Evolutionary conservation across 1,140 invertebrate species (phyloP).

Genomic region (Drosophila lowei): DNA sequence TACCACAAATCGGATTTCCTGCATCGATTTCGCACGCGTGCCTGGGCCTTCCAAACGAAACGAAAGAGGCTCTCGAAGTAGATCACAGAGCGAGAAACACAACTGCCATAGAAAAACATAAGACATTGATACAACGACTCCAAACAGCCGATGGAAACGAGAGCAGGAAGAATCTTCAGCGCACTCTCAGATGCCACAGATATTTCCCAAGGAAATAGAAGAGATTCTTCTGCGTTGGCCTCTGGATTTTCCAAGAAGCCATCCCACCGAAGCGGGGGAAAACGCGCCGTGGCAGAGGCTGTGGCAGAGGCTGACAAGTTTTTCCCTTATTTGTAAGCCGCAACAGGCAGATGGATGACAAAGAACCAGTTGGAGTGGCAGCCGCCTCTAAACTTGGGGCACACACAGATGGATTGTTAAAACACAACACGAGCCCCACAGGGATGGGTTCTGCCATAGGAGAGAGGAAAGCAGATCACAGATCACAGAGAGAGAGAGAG

Average conservation of each 20-base stretch:
- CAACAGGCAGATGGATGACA: slow-evolving; percentile 40
- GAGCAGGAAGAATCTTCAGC: slow-evolving; percentile 54
- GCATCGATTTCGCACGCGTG: slow-evolving; percentile 59
- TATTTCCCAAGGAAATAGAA: slow-evolving; percentile 79
- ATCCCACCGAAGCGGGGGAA: slow-evolving; percentile 33
- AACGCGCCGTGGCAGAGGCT: slow-evolving; percentile 27
- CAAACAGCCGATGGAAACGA: slow-evolving; percentile 17
- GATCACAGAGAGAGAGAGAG: not conserved
- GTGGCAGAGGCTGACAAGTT: slow-evolving; percentile 49
- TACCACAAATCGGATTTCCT: slow-evolving; percentile 77
- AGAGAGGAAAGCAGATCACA: not conserved
- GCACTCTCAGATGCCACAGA: slow-evolving; percentile 63
- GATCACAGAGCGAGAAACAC: slow-evolving; percentile 37
- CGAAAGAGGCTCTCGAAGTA: slow-evolving; percentile 33
- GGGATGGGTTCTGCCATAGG: not conserved
- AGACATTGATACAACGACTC: slow-evolving; percentile 4
- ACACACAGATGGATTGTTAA: slow-evolving; percentile 40
- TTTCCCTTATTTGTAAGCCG: slow-evolving; percentile 71
- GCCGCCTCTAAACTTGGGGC: slow-evolving; percentile 6
- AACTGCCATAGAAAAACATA: slow-evolving; percentile 17
- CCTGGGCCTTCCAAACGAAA: slow-evolving; percentile 1
- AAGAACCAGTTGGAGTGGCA: slow-evolving; percentile 19
- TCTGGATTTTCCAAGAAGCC: slow-evolving; percentile 59
- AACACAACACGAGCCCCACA: slow-evolving; percentile 46
- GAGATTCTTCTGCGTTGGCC: slow-evolving; percentile 57